Evolutionary conservation across 2,113 vertebrate genomes (phyloP).

Genomic region (Tachycineta bicolor): DNA sequence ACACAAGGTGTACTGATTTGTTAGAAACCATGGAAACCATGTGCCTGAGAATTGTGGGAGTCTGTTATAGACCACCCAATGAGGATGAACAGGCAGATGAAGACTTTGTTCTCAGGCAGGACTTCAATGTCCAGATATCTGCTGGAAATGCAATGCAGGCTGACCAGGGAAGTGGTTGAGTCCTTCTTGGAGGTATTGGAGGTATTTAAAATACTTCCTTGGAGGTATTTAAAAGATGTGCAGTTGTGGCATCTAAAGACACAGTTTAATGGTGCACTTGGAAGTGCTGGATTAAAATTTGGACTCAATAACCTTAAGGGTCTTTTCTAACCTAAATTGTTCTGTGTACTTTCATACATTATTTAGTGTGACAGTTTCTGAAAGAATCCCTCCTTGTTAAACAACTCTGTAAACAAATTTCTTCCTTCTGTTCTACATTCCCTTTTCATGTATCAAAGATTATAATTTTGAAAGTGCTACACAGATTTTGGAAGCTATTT

Average conservation of each 20-base stretch:
- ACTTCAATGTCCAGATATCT: background rate
- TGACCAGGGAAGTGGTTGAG: background rate
- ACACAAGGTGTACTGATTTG: too few species aligned
- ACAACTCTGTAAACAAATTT: background rate
- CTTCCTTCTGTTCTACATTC: background rate
- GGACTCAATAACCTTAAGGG: background rate
- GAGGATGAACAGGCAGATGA: background rate
- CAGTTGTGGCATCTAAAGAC: background rate
- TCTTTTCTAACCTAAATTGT: background rate
- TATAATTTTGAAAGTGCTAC: background rate
- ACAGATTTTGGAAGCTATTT: background rate
- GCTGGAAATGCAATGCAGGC: background rate
- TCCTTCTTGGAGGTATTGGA: background rate
- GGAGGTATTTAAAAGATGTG: rapidly evolving
- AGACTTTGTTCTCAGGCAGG: background rate
- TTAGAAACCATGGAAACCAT: background rate
- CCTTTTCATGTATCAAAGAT: background rate
- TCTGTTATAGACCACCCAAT: background rate
- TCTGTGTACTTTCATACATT: background rate
- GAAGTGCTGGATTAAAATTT: background rate
- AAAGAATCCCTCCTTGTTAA: background rate
- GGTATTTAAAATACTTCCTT: background rate
- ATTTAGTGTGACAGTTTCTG: background rate
- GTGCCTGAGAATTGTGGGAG: background rate
- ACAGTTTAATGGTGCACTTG: background rate